Conservation (phyloP, 2,113 vertebrate genomes). For the Columbina picui region DNA sequence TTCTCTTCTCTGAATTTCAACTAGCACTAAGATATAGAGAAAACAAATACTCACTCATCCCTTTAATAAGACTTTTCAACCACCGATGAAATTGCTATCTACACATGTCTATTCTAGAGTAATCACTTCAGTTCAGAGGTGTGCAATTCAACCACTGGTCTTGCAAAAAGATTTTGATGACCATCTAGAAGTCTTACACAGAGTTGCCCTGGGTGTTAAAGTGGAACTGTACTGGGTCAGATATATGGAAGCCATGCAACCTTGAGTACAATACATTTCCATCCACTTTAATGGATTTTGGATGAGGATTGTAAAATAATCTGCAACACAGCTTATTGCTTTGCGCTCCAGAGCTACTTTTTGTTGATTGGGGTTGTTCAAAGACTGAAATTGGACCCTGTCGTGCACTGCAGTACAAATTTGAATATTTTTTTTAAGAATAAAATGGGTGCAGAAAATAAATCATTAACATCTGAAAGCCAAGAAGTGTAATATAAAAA, state of each 20-base stretch:
- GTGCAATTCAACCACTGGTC: background rate
- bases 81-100: background rate
- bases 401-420: background rate
- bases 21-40: background rate
- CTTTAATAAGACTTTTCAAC: background rate
- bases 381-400: background rate
- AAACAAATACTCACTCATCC: background rate
- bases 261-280: background rate
- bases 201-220: background rate
- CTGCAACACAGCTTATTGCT: background rate
- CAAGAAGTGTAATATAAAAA: background rate
- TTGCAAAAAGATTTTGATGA: background rate
- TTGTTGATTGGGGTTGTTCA: background rate
- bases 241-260: background rate
- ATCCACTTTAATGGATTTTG: background rate
- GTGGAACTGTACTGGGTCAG: background rate
- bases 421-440: background rate
- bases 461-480: constrained; percentile 1
- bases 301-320: background rate
- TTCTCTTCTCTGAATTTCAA: background rate
- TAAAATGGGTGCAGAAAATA: background rate
- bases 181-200: background rate
- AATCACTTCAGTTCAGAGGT: background rate
- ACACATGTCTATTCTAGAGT: background rate
- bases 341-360: background rate